Base-by-base conservation (phyloP, 2,888 invertebrate genomes). In the Metellina segmentata region DNA sequence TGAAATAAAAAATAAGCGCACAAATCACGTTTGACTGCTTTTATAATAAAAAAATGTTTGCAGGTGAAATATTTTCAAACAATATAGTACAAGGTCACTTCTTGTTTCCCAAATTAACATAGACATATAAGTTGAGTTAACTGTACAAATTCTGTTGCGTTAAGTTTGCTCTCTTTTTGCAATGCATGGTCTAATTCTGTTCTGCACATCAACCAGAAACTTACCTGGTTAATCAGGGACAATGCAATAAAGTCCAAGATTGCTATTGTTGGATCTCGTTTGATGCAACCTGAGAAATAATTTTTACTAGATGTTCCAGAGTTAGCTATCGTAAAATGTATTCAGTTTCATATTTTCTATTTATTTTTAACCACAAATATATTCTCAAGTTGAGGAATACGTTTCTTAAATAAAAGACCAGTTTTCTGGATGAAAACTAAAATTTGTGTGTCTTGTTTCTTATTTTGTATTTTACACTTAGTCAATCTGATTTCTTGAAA, bases 351-450 rank as follows among this genome's bases (percentile, higher is more conserved):
- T 86, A 89, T 89, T 92, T 92, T 92, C 81, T 89, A 92, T 92
- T 92, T 92, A 92, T 92, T 92, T 92, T 89, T 92, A 89, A 92
- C 85, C 89, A 89, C 81, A 79, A 82, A 89, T 89, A 87, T 92
- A 92, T 86, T 92, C 81, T 92, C 92, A 92, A 86, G 89, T 92
- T 92, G 92, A 92, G 92, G 89, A 92, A 89, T 88, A 88, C 34
- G 70, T 89, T 92, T 91, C 72, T 85, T 71, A 74, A 92, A 89
- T 85, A 92, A 88, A 92, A 81, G 34, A n/a, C 83, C 79, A 86
- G 86, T 86, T 90, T 90, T 90, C 83, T 49, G 13, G 11, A 16
- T 34, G 83, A 74, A 83, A 83, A 74, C 53, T 83, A 34, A 34
- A 34, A 34, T 34, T 34, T 34, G 34, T 34, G 1, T 34, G 34